Conservation (phyloP, 23 tunicate genomes). For the Styela clava region DNA sequence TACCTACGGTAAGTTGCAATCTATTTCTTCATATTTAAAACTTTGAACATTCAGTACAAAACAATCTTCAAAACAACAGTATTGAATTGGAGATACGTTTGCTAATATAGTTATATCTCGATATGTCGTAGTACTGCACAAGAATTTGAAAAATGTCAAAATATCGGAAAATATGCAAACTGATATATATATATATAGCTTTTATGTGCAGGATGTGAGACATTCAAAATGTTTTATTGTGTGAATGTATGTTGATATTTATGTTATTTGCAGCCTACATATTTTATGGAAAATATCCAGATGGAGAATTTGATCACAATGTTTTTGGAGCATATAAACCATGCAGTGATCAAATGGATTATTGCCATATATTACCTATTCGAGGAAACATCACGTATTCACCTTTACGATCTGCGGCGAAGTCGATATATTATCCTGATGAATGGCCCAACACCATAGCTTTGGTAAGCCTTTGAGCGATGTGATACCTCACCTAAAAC, state of each 20-base stretch:
- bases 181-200: too few species aligned
- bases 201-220: background rate
- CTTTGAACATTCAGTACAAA: too few species aligned
- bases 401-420: background rate
- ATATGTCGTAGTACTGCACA: too few species aligned
- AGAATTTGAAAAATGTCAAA: too few species aligned
- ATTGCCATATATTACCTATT: constrained; percentile 1
- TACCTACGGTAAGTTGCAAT: too few species aligned
- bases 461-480: background rate
- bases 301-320: background rate
- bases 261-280: background rate
- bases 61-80: too few species aligned
- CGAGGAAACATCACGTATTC: background rate
- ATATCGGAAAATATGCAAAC: too few species aligned
- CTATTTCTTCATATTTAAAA: too few species aligned
- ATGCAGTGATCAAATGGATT: background rate
- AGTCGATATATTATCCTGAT: background rate
- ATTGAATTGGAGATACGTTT: too few species aligned
- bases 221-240: too few species aligned
- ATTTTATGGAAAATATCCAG: constrained; percentile 5
- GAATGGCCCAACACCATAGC: background rate
- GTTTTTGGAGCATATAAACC: background rate
- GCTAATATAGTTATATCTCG: too few species aligned
- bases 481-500: too few species aligned
- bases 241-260: background rate